Conservation (phyloP, 30 jellyfish, hydroid and myxozoan species). For the Nemopilema nomurai region DNA sequence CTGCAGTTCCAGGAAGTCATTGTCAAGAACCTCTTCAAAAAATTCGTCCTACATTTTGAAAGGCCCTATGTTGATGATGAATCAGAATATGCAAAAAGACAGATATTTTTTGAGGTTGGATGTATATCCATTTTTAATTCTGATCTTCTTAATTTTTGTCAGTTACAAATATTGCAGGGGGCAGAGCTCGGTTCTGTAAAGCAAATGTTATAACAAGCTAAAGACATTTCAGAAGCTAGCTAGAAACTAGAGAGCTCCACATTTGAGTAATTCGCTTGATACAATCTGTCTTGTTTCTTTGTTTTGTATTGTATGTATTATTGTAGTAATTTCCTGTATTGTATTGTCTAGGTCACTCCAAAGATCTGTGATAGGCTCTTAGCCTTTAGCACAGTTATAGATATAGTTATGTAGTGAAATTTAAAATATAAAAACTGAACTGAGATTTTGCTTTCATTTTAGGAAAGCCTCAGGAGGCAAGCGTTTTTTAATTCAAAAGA, state of each 20-base stretch:
- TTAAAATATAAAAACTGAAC: not conserved
- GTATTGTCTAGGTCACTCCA: too few species aligned
- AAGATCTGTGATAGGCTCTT: not conserved
- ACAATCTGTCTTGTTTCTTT: too few species aligned
- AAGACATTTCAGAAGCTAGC: too few species aligned
- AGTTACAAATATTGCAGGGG: too few species aligned
- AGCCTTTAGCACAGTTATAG: not conserved
- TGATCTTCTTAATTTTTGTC: too few species aligned
- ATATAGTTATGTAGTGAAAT: not conserved
- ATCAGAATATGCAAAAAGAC: conserved; percentile 40
- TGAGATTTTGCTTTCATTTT: not conserved
- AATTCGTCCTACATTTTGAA: conserved; percentile 31
- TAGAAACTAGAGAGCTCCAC: too few species aligned
- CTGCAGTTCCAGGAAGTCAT: not conserved
- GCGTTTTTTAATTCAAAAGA: conserved; percentile 43
- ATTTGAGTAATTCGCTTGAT: too few species aligned
- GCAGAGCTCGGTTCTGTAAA: too few species aligned
- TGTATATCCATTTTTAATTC: too few species aligned
- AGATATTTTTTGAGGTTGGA: conserved; percentile 24
- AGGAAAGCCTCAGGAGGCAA: conserved; percentile 77
- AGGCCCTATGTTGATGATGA: conserved; percentile 51
- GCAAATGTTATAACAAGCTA: too few species aligned
- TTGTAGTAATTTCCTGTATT: too few species aligned
- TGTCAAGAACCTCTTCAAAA: conserved; percentile 29
- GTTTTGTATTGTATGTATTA: too few species aligned